Evolutionary conservation across 1,140 invertebrate species (phyloP).

Genomic region (Panonychus citri): DNA sequence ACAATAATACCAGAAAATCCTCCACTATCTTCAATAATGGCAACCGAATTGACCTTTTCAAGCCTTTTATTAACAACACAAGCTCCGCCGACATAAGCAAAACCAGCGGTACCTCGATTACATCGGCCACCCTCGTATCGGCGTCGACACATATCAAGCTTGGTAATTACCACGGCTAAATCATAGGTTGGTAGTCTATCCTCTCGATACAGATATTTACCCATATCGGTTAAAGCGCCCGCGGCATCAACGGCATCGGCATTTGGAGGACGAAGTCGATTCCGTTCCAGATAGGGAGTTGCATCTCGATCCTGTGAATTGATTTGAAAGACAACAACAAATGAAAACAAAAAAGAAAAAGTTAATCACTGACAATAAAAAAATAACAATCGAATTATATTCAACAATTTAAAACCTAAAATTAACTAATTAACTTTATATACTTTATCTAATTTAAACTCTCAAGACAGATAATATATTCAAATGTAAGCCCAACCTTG

Average conservation of each 20-base stretch:
- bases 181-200: constrained; percentile 76
- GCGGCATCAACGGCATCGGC: constrained; percentile 80
- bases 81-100: constrained; percentile 81
- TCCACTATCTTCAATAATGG: constrained; percentile 84
- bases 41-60: constrained; percentile 85
- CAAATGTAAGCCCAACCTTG: too few species aligned
- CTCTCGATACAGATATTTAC: constrained; percentile 84
- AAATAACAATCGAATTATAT: too few species aligned
- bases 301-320: constrained; percentile 60
- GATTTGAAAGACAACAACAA: too few species aligned
- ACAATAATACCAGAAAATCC: constrained; percentile 89
- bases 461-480: too few species aligned
- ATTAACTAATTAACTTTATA: too few species aligned
- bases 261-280: constrained; percentile 43
- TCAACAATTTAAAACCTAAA: too few species aligned
- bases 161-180: constrained; percentile 81
- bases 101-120: constrained; percentile 91
- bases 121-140: constrained; percentile 76
- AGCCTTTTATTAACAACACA: constrained; percentile 83
- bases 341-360: too few species aligned
- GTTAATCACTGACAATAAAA: too few species aligned
- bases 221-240: constrained; percentile 79
- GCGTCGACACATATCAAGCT: constrained; percentile 95
- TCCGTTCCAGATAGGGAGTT: constrained; percentile 75
- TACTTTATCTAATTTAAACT: too few species aligned